Conservation (phyloP, 2,888 invertebrate species). For the Macroteleia sp. region DNA sequence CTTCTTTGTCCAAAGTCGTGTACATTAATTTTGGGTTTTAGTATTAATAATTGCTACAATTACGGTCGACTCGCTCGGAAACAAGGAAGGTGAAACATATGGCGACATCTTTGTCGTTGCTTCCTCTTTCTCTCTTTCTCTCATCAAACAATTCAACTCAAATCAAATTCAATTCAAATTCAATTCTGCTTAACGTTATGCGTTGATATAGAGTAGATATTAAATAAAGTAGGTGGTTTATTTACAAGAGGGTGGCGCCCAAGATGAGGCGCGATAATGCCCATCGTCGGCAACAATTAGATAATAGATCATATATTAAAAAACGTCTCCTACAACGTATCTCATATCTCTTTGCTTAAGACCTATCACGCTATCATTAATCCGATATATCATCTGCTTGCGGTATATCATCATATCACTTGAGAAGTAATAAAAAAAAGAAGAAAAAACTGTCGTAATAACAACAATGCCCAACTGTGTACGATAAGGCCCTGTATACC, state of each 20-base stretch:
- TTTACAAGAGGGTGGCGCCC: constrained; percentile 74
- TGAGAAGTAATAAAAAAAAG: constrained; percentile 65
- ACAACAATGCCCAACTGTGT: constrained; percentile 84
- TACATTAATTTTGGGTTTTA: constrained; percentile 79
- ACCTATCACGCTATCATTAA: constrained; percentile 57
- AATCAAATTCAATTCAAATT: neutral
- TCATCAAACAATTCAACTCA: constrained; percentile 12
- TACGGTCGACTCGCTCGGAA: constrained; percentile 43
- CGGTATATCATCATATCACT: constrained; percentile 74
- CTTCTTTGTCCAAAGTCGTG: constrained; percentile 41
- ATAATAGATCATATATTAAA: constrained; percentile 82
- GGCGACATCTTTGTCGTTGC: constrained; percentile 30
- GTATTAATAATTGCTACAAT: constrained; percentile 70
- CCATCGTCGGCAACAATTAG: constrained; percentile 83
- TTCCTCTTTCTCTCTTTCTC: too few species aligned
- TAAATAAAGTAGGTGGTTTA: constrained; percentile 59
- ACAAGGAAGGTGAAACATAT: constrained; percentile 34
- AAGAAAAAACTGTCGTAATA: constrained; percentile 71
- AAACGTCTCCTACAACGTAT: constrained; percentile 71
- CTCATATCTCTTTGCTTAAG: constrained; percentile 63
- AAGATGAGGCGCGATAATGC: constrained; percentile 81
- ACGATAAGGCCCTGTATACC: constrained; percentile 81
- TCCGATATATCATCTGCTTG: constrained; percentile 71
- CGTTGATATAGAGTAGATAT: constrained; percentile 16
- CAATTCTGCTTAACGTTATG: constrained; percentile 26